These are phyloP conservation scores for Eidolon dupreanum DNA, from an alignment of 2,797 vertebrate genomes.

Conservation along the genomic window DNA sequence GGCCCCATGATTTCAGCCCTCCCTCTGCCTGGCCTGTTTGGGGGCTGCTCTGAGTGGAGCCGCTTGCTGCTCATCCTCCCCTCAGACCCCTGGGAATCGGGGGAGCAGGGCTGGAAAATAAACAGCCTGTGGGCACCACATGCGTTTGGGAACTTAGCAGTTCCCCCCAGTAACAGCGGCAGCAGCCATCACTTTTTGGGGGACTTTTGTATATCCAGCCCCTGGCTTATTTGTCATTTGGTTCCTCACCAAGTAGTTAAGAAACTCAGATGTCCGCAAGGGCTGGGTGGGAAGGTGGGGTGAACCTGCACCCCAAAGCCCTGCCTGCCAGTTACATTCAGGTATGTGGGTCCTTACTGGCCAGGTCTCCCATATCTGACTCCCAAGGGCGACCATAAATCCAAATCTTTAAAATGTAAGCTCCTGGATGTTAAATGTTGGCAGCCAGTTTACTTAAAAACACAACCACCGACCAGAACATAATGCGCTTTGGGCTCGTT, in stretches of 20 bases:
- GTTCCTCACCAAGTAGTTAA: neutral
- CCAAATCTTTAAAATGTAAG: neutral
- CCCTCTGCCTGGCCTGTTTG: neutral
- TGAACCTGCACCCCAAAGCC: neutral
- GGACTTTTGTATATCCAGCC: neutral
- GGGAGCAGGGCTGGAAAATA: neutral
- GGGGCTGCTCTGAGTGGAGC: neutral
- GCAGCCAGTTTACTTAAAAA: neutral
- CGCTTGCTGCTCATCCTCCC: neutral
- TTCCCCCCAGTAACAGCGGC: neutral
- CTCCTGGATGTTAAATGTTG: neutral
- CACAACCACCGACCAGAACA: too few species aligned
- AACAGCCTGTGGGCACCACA: neutral
- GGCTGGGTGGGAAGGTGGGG: neutral
- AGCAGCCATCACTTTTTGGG: too few species aligned
- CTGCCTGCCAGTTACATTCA: neutral
- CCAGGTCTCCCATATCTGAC: neutral
- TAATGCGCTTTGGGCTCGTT: neutral
- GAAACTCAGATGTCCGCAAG: neutral
- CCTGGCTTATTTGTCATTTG: fast-evolving
- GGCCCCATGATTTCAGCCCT: neutral
- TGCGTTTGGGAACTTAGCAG: fast-evolving
- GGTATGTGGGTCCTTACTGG: fast-evolving
- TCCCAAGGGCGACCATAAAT: neutral
- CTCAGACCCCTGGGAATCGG: neutral